Conservation (phyloP, 2,888 invertebrate genomes). For the Allophyes oxyacanthae region DNA sequence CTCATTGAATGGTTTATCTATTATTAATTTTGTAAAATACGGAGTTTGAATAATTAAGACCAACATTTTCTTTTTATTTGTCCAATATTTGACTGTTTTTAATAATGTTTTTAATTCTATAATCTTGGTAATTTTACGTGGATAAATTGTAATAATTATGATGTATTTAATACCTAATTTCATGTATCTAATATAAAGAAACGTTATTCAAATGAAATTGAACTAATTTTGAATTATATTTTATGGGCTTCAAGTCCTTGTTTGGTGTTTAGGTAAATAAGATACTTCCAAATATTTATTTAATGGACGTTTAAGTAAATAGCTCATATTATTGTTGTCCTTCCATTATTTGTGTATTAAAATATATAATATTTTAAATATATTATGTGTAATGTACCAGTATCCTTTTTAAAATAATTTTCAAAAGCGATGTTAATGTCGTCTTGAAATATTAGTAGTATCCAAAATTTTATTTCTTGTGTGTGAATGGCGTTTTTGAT, state of each 20-base stretch:
- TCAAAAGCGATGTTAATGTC: conserved; percentile 21
- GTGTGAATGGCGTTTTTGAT: conserved; percentile 7
- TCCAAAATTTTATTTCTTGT: conserved; percentile 11
- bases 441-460: conserved; percentile 21
- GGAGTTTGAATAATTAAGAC: conserved; percentile 19
- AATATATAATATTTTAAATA: conserved; percentile 49
- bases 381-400: conserved; percentile 21
- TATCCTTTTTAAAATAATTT: conserved; percentile 29
- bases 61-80: conserved; percentile 7
- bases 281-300: conserved; percentile 64
- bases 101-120: too few species aligned
- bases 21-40: conserved; percentile 7
- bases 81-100: too few species aligned
- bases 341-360: conserved; percentile 60
- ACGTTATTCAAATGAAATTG: conserved; percentile 32
- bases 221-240: conserved; percentile 53
- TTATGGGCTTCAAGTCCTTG: conserved; percentile 66
- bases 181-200: conserved; percentile 27
- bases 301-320: conserved; percentile 53
- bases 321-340: conserved; percentile 62
- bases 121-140: conserved; percentile 22
- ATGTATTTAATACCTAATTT: conserved; percentile 32
- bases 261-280: conserved; percentile 60
- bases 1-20: conserved; percentile 11
- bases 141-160: conserved; percentile 10